A percentile compares a stretch with the other conserved stretches of the same genome.
Conservation (phyloP, 2,113 vertebrate species). For the Cyanoramphus novaezelandiae region DNA sequence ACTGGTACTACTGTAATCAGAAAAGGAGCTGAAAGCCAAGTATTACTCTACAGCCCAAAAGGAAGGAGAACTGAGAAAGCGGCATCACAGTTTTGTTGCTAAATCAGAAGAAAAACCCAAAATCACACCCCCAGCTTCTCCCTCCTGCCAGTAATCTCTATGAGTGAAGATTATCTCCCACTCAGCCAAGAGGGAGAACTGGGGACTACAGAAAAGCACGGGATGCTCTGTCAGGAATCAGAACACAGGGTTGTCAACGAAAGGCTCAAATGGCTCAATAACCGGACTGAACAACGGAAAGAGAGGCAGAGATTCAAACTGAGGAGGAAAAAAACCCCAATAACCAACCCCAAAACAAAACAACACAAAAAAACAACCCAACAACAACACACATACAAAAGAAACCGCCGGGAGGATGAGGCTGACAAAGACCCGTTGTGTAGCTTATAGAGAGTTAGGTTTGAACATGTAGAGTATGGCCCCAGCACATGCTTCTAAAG, state of each 20-base stretch:
- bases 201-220: neutral
- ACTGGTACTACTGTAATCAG: conserved; percentile 43
- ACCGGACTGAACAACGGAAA: conserved; percentile 11
- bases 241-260: neutral
- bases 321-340: neutral
- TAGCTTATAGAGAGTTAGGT: conserved; percentile 70
- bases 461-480: conserved; percentile 69
- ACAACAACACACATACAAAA: conserved; percentile 25
- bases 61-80: conserved; percentile 18
- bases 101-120: conserved; percentile 8
- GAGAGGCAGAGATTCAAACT: conserved; percentile 50
- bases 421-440: conserved; percentile 69
- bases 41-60: conserved; percentile 55
- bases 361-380: neutral
- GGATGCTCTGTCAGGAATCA: neutral
- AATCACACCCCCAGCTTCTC: neutral
- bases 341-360: neutral
- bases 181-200: neutral
- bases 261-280: conserved; percentile 63
- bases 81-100: conserved; percentile 62
- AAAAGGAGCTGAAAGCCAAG: conserved; percentile 52
- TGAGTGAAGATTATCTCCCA: neutral
- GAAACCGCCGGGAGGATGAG: conserved; percentile 43
- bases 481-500: conserved; percentile 69
- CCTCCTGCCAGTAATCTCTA: neutral